phyloP scores from a whole-genome alignment of 2,113 vertebrate genomes.

The Sula dactylatra region DNA sequence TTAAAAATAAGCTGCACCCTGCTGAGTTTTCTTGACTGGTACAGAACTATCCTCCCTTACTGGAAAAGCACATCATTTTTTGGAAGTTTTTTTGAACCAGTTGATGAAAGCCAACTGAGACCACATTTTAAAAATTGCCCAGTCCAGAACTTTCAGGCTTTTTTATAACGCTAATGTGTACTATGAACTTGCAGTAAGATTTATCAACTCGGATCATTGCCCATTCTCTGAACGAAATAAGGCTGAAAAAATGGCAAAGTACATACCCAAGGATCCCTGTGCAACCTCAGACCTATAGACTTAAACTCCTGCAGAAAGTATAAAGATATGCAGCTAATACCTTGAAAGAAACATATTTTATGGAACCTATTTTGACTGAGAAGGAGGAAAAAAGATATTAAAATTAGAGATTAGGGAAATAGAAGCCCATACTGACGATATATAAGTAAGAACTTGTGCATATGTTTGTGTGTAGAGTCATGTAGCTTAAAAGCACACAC shows the following conservation, averaged over 20 bases:
- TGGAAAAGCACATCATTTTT: neutral
- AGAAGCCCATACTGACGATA: neutral
- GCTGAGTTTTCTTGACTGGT: neutral
- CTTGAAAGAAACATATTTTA: neutral
- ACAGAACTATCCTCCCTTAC: neutral
- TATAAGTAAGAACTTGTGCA: neutral
- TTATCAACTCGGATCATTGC: neutral
- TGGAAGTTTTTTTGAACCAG: neutral
- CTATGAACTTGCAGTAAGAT: neutral
- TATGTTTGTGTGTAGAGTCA: neutral
- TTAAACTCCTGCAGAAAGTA: neutral
- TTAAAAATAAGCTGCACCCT: neutral
- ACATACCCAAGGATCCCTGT: neutral
- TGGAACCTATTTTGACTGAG: neutral
- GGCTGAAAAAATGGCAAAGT: neutral
- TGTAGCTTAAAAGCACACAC: neutral
- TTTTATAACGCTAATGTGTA: neutral
- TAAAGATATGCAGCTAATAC: neutral
- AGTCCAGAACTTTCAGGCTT: neutral
- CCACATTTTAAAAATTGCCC: neutral
- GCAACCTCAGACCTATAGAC: neutral
- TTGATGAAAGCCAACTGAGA: neutral
- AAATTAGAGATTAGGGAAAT: neutral
- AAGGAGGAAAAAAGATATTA: neutral
- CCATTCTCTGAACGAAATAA: neutral